Base-by-base conservation (phyloP, 1,140 invertebrate genomes). In the Diorhabda sublineata region DNA sequence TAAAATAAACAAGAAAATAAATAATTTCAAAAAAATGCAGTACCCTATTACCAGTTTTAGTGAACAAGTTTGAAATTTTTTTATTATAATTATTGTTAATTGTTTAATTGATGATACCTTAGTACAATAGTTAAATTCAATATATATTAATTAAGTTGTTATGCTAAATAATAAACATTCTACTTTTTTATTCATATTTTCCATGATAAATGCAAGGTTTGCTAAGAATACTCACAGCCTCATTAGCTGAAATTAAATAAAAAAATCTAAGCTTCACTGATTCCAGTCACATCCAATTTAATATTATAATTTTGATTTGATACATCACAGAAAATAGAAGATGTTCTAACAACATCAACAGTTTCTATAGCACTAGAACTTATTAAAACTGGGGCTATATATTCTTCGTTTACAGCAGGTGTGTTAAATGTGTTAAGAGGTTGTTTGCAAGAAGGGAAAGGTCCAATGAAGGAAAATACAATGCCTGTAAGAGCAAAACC, bases 391-490 rank as follows among this genome's bases (percentile, higher is more conserved):
- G 85, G 85, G 0, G 85, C 85, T 7, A 85, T 80, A 74, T 87
- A 87, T 67, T 85, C 82, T 26, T 83, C 82, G 64, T 81, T 82
- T 42, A 80, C 73, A 26, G 84, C 77, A 67, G 80, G 79, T 7
- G 83, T 79, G 67, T 83, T 82, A 58, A 81, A 81, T 47, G 82
- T 76, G 58, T 26, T 63, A 44, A 71, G 62, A 63, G 67, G 45
- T 2, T 85, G 82, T 42, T 81, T 84, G 74, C 86, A 87, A 61
- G 82, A 83, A 4, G 86, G 86, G 77, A 86, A 87, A 2, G 86
- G 85, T 77, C 85, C 85, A 5, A 86, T 75, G 56, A 86, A 79
- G 61, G 84, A 77, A 68, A 86, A 85, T 26, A 84, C 85, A 2
- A 82, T 82, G 45, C 85, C 81, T 3, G 85, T 84, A 3, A 85